Evolutionary conservation across 2,797 vertebrate genomes (phyloP).

Genomic region (Poeciliopsis gracilis): DNA sequence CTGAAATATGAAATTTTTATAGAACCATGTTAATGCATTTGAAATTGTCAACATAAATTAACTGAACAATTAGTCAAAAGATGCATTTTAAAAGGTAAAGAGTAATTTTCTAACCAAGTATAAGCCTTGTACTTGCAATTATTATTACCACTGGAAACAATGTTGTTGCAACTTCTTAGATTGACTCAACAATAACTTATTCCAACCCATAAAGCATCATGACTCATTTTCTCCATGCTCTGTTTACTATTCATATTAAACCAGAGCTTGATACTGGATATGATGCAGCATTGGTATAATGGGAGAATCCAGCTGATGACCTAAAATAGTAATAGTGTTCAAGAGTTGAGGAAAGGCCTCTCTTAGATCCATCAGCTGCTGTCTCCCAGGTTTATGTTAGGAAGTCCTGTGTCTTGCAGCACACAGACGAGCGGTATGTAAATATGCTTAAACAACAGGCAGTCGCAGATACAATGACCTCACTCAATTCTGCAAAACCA

Average conservation of each 20-base stretch:
- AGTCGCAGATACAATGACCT: slow-evolving; percentile 41
- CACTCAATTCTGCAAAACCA: slow-evolving; percentile 24
- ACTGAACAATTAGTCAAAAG: not conserved
- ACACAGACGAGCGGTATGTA: slow-evolving; percentile 40
- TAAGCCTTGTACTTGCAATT: not conserved
- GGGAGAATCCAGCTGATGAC: slow-evolving; percentile 64
- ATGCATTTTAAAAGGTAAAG: not conserved
- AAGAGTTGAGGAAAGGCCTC: slow-evolving; percentile 42
- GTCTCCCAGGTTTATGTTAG: slow-evolving; percentile 76
- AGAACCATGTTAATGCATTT: too few relatives aligned
- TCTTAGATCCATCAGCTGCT: slow-evolving; percentile 67
- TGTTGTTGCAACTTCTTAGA: not conserved
- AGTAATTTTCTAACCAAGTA: not conserved
- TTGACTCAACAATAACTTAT: slow-evolving; percentile 34
- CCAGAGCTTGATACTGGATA: slow-evolving; percentile 23
- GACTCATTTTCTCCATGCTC: slow-evolving; percentile 15
- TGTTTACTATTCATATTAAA: slow-evolving; percentile 47
- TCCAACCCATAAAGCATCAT: slow-evolving; percentile 29
- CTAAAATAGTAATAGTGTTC: slow-evolving; percentile 84
- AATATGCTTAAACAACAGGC: slow-evolving; percentile 47
- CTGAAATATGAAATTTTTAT: slow-evolving; percentile 12
- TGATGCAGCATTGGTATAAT: slow-evolving; percentile 34
- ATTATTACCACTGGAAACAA: not conserved
- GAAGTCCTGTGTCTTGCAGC: slow-evolving; percentile 46
- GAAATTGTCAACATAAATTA: not conserved